Conservation (phyloP, 2,888 invertebrate genomes). For the Heliconius charithonia region DNA sequence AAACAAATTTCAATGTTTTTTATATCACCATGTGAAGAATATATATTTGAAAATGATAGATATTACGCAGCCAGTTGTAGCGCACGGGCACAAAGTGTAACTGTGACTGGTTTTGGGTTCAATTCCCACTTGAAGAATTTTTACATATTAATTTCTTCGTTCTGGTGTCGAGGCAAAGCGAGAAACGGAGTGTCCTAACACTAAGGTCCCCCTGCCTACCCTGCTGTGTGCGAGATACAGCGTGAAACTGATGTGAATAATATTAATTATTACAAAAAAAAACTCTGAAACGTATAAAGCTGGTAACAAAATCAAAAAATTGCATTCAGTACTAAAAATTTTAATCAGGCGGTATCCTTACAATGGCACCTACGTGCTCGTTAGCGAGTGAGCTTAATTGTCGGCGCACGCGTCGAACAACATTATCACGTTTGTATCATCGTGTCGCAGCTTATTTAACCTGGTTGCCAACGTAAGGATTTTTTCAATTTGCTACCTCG, state of each 20-base stretch:
- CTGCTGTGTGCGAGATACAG: too few species aligned
- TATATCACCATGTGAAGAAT: background rate
- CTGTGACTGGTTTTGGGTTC: too few species aligned
- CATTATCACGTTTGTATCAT: conserved; percentile 54
- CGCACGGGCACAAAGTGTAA: too few species aligned
- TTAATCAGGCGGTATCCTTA: conserved; percentile 22
- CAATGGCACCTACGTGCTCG: conserved; percentile 50
- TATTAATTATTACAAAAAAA: background rate
- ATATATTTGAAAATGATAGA: too few species aligned
- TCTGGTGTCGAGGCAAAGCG: too few species aligned
- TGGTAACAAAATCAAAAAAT: conserved; percentile 20
- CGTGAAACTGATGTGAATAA: too few species aligned
- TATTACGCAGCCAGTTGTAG: too few species aligned
- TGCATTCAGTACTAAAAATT: conserved; percentile 17
- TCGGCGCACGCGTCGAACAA: conserved; percentile 48
- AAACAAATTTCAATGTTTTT: background rate
- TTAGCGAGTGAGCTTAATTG: conserved; percentile 52
- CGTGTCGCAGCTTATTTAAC: conserved; percentile 39
- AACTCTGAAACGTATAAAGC: background rate
- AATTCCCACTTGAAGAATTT: too few species aligned
- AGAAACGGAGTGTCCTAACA: too few species aligned
- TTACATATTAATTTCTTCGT: too few species aligned
- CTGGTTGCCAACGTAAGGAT: conserved; percentile 51
- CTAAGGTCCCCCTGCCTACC: too few species aligned
- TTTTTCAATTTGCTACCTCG: conserved; percentile 45